Percentiles rank a stretch among this genome's conserved stretches.
Conservation (phyloP, 2,797 vertebrate genomes). For the Neoniphon sammara region DNA sequence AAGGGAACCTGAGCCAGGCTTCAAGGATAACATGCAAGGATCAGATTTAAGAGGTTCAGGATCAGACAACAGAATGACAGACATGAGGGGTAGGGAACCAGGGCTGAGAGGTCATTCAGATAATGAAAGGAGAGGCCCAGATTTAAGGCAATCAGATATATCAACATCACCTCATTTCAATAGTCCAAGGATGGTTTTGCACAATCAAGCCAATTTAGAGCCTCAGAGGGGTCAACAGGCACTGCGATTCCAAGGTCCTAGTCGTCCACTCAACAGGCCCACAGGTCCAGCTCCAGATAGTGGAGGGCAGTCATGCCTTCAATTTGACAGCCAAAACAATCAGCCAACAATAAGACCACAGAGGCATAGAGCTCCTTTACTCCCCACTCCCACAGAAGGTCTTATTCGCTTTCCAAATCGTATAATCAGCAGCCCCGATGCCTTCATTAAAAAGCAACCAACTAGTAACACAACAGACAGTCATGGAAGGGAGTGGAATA, state of each 20-base stretch:
- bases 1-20: constrained; percentile 17
- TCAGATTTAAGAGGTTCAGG: neutral
- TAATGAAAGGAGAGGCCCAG: constrained; percentile 35
- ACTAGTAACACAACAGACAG: constrained; percentile 60
- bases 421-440: constrained; percentile 77
- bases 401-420: constrained; percentile 68
- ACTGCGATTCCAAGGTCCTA: constrained; percentile 50
- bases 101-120: constrained; percentile 17
- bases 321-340: constrained; percentile 77
- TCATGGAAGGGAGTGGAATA: constrained; percentile 75
- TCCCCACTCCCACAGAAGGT: constrained; percentile 88
- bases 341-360: constrained; percentile 76
- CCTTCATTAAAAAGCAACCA: constrained; percentile 64
- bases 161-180: constrained; percentile 28
- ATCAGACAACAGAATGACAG: constrained; percentile 13
- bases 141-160: constrained; percentile 1
- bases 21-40: constrained; percentile 16
- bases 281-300: constrained; percentile 70
- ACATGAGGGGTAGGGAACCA: constrained; percentile 27
- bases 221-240: constrained; percentile 40
- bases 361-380: constrained; percentile 87
- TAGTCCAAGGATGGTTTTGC: constrained; percentile 29
- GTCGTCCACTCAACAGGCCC: constrained; percentile 58
- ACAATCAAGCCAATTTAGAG: constrained; percentile 70
- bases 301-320: constrained; percentile 71